These are phyloP conservation scores for Alauda arvensis DNA, from an alignment of 2,797 vertebrate genomes.

Conservation along the genomic window DNA sequence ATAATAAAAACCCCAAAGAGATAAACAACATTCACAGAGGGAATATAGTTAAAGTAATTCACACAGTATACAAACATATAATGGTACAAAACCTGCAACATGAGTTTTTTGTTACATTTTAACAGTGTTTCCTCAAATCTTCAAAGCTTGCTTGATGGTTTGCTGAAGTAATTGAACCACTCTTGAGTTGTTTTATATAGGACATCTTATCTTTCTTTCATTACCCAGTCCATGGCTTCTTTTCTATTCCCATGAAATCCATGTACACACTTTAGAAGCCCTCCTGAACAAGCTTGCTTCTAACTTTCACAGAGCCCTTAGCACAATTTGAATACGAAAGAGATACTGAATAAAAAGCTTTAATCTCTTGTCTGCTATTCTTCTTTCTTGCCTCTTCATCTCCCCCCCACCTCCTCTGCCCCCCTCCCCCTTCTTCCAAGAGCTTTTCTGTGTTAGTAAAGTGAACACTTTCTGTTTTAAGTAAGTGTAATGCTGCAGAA, in stretches of 20 bases:
- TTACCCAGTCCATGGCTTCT: conserved; percentile 76
- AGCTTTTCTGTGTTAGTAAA: conserved; percentile 79
- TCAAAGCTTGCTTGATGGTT: conserved; percentile 81
- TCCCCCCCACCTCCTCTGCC: neutral
- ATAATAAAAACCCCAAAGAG: conserved; percentile 37
- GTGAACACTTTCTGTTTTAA: conserved; percentile 77
- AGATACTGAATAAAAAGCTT: conserved; percentile 85
- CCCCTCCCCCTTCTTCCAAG: conserved; percentile 65
- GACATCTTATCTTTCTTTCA: conserved; percentile 84
- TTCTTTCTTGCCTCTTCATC: conserved; percentile 78
- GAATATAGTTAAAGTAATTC: conserved; percentile 61
- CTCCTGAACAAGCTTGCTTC: conserved; percentile 81
- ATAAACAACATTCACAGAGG: conserved; percentile 56
- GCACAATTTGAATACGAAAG: conserved; percentile 85
- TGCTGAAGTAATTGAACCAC: conserved; percentile 83
- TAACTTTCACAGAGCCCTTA: conserved; percentile 82
- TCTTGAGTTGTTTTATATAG: conserved; percentile 83
- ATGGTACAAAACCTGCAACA: conserved; percentile 73
- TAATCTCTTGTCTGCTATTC: conserved; percentile 81
- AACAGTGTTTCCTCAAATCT: conserved; percentile 77
- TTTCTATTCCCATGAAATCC: conserved; percentile 83
- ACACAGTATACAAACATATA: conserved; percentile 70
- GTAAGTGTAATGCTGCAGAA: conserved; percentile 69
- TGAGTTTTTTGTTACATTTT: conserved; percentile 74
- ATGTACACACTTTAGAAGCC: conserved; percentile 78